Evolutionary conservation across 2,888 invertebrate species (phyloP), one percentile per base, ranked within the genome.

Genomic region (Caenorhabditis imperialis): DNA sequence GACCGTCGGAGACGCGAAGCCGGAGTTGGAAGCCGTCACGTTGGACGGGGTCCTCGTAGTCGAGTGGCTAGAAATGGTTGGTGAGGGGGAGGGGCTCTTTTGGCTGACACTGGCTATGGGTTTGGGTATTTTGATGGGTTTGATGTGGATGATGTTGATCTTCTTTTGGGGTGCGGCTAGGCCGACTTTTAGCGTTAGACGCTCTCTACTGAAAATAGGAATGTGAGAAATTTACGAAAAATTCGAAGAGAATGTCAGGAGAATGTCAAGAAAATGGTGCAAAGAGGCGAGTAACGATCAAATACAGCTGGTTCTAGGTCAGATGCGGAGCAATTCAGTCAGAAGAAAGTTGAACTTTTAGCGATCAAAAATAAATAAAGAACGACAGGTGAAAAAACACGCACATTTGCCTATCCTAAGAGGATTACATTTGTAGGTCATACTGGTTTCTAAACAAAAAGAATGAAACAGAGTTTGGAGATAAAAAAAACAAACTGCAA

Each of bases 31-130:
- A 96, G 67, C 96, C 96, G 74, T 79, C 94, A 90, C 95, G 94
- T 90, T 96, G 96, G 87, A 94, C 91, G 86, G 93, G 92, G 89
- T 96, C 95, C 90, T 96, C 96, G 89, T 94, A 96, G 90, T 96
- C 96, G 83, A 96, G 91, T 23, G 95, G 95, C 89, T 96, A 61
- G 51, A 73, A 54, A 57, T 55, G n/a, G 20, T 65, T 53, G 20
- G n/a, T 65, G 33, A 23, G 5, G 30, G 48, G 27, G 18, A 42
- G 38, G 8, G 37, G 5, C 47, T 22, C 44, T 23, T 40, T 30
- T 20, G 63, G 63, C 48, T 55, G 63, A 65, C 63, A 65, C 63
- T 65, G 53, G 44, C 55, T 33, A 25, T 55, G 54, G 50, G 50
- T 33, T 12, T 27, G 44, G 44, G 44, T 38, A 51, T n/a, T n/a